Conservation (phyloP, 2,797 vertebrate genomes). For the Melanotaenia parkinsoni region DNA sequence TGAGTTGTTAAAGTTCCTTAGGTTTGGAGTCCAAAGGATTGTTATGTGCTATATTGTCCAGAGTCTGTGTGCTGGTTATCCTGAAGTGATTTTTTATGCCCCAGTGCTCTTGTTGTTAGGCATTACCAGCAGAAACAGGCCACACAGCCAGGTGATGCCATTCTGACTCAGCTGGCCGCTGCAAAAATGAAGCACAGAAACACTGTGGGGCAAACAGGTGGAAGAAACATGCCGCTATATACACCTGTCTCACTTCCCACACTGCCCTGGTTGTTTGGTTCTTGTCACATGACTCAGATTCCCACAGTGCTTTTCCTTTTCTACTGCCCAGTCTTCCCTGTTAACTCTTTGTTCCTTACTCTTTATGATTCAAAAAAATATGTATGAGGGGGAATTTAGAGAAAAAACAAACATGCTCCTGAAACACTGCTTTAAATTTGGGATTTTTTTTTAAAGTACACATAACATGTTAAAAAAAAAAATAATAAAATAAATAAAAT, state of each 20-base stretch:
- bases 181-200: slow-evolving; percentile 41
- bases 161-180: slow-evolving; percentile 25
- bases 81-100: slow-evolving; percentile 56
- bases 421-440: slow-evolving; percentile 65
- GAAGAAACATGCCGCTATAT: slow-evolving; percentile 81
- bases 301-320: slow-evolving; percentile 34
- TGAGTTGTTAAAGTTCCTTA: slow-evolving; percentile 61
- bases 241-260: slow-evolving; percentile 66
- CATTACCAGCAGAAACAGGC: slow-evolving; percentile 45
- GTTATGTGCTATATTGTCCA: slow-evolving; percentile 61
- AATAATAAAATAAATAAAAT: slow-evolving; percentile 81
- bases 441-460: slow-evolving; percentile 67
- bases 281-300: slow-evolving; percentile 50
- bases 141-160: slow-evolving; percentile 31
- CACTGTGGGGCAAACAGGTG: slow-evolving; percentile 52
- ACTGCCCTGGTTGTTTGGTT: slow-evolving; percentile 59
- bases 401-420: slow-evolving; percentile 34
- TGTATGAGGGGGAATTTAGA: slow-evolving; percentile 66
- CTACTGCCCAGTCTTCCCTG: slow-evolving; percentile 36
- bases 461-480: slow-evolving; percentile 72
- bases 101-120: slow-evolving; percentile 21
- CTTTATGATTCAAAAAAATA: slow-evolving; percentile 72
- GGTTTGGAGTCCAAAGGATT: slow-evolving; percentile 43
- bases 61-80: slow-evolving; percentile 60
- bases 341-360: slow-evolving; percentile 45